Base-by-base conservation (phyloP, 2,797 vertebrate species). In the Benthosema pterotum region DNA sequence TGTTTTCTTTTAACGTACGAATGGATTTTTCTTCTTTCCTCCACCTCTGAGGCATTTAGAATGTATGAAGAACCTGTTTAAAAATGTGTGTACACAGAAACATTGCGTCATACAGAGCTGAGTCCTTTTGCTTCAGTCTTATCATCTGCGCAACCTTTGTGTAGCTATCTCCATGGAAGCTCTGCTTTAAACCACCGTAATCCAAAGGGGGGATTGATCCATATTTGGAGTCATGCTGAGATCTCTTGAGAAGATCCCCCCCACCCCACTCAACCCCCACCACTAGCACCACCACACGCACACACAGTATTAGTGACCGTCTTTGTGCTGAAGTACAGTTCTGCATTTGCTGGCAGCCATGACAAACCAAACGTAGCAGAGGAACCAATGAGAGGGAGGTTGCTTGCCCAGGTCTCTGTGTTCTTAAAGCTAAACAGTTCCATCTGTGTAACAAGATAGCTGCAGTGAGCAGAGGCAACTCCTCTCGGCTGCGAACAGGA, bases 361-460 rank as follows among this genome's bases (percentile, higher is more conserved):
- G 88, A 88, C 86, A 58, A 69, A 76, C 78, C 75, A 77, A 89
- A 79, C 84, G 77, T 84, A 83, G 84, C 70, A 88, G 72, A 81
- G 54, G 57, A 71, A 66, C 19, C 42, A 66, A 43, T 28, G 51
- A 58, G 52, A 14, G 71, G 66, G 82, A 88, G 81, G 87, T 88
- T 87, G 85, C 85, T 78, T 69, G 53, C 80, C 82, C 81, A 88
- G 86, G 87, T 90, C 87, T 74, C 81, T 74, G 82, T 65, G 74
- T 80, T 91, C 83, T 88, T 83, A 86, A 86, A 88, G 79, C 83
- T 91, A 91, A 91, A 92, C 83, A 83, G 83, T 91, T 87, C 91
- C 90, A 90, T 92, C 87, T 92, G 90, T 90, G 90, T 85, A 92
- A 89, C 82, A 82, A 89, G 90, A 92, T 90, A 88, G 88, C 87